phyloP scores from a whole-genome alignment of 1,140 invertebrate species.

The Magallana angulata region DNA sequence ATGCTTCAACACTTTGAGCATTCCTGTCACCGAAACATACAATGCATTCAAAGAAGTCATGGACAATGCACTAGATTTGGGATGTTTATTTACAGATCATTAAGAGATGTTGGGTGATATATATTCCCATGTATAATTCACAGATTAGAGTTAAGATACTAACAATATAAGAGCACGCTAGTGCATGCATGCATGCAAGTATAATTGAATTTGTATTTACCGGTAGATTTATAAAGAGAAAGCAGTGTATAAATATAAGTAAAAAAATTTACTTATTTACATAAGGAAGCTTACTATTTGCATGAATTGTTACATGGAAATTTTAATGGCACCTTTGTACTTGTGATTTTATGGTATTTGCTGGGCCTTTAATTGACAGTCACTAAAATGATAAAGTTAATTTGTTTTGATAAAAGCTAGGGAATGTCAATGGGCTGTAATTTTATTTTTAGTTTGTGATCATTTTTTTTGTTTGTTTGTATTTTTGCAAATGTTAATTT shows the following conservation, averaged over 20 bases:
- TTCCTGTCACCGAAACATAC: constrained; percentile 21
- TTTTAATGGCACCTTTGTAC: too few relatives aligned
- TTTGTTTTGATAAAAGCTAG: too few relatives aligned
- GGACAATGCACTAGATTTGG: neutral
- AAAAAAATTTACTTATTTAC: too few relatives aligned
- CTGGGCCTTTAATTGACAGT: too few relatives aligned
- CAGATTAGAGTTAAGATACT: too few relatives aligned
- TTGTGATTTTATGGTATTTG: too few relatives aligned
- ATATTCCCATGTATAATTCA: neutral
- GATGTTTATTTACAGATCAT: constrained; percentile 19
- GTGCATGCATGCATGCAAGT: neutral
- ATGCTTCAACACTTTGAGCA: neutral
- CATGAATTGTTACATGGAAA: neutral
- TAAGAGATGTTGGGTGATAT: neutral
- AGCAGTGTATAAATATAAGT: neutral
- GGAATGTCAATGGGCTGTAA: too few relatives aligned
- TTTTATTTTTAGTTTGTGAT: too few relatives aligned
- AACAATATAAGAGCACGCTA: neutral
- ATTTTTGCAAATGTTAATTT: too few relatives aligned
- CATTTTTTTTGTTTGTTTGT: too few relatives aligned
- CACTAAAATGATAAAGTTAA: too few relatives aligned
- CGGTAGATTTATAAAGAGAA: neutral
- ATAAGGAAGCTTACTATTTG: neutral
- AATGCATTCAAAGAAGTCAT: constrained; percentile 9
- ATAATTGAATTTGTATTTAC: neutral